Evolutionary conservation across 2,888 invertebrate genomes (phyloP), one percentile per base, ranked within the genome.

Genomic region (Petrophora chlorosata): DNA sequence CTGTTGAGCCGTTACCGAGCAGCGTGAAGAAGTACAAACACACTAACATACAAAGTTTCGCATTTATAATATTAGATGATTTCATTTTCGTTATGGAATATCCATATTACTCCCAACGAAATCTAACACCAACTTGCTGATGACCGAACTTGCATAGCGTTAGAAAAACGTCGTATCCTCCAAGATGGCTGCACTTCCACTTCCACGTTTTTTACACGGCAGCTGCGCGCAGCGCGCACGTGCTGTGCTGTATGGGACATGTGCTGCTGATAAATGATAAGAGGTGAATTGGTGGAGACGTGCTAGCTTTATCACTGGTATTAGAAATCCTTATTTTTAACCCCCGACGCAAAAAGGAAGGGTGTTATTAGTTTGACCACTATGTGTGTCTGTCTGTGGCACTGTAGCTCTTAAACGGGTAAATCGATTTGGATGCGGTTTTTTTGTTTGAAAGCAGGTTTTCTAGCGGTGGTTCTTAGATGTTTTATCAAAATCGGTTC

Each of bases 191-290:
- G 76, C 78, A 80, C 80, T 83, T 86, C 83, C 78, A 80, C 80
- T 83, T 86, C 83, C 85, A 76, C 55, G 69, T 79, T 79, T 82
- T 83, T 83, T 77, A 75, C 13, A 0, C 50, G 63, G 71, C 87
- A 86, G 85, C 86, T 86, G 80, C 73, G 59, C 53, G 32, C 72
- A 83, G 59, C 53, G 32, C 72, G 84, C 87, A 85, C 87, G 88
- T 85, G 87, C 82, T 86, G 88, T 85, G 87, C 82, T 30, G 3
- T 19, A 64, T 56, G 38, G 50, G 69, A 70, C 75, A 77, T 74
- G 70, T 61, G 46, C 19, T 53, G 56, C 19, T 53, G 56, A 56
- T 55, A 59, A 50, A 50, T 46, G 54, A 59, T 58, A 59, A 50
- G 49, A 50, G 17, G 29, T 50, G 39, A 50, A 40, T 39, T 50